A percentile compares a stretch with the other conserved stretches of the same genome.
Conservation (phyloP, 2,113 vertebrate genomes). For the Melanostigma gelatinosum region DNA sequence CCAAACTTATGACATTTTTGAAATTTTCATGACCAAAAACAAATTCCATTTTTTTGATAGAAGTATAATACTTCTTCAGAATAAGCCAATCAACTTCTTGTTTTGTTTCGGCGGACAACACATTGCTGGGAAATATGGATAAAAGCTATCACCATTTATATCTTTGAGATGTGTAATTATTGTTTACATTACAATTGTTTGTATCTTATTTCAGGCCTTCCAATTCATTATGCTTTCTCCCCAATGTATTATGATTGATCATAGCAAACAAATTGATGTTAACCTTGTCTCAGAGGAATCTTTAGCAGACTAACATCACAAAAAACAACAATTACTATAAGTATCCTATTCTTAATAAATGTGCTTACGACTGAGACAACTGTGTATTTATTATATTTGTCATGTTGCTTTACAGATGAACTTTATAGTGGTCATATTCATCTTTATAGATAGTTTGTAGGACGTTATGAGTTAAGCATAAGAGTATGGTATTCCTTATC, state of each 20-base stretch:
- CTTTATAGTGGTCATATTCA: neutral
- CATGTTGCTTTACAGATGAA: neutral
- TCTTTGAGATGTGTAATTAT: neutral
- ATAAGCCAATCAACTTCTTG: neutral
- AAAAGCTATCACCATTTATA: neutral
- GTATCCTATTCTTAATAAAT: neutral
- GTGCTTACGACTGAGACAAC: neutral
- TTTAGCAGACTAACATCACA: neutral
- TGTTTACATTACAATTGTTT: neutral
- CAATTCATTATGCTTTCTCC: neutral
- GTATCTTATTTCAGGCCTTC: neutral
- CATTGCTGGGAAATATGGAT: neutral
- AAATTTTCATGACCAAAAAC: neutral
- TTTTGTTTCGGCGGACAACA: neutral
- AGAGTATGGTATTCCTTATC: neutral
- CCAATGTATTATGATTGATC: neutral
- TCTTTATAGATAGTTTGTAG: neutral
- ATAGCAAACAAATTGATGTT: neutral
- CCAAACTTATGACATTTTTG: neutral
- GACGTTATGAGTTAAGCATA: neutral
- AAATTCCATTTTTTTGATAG: neutral
- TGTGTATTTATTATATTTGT: neutral
- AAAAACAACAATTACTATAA: neutral
- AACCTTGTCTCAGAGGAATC: neutral
- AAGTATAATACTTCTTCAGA: neutral